A percentile compares a stretch with the other conserved stretches of the same genome.
phyloP scores from a whole-genome alignment of 2,888 invertebrate genomes.

The Coelogynopora nodosa region DNA sequence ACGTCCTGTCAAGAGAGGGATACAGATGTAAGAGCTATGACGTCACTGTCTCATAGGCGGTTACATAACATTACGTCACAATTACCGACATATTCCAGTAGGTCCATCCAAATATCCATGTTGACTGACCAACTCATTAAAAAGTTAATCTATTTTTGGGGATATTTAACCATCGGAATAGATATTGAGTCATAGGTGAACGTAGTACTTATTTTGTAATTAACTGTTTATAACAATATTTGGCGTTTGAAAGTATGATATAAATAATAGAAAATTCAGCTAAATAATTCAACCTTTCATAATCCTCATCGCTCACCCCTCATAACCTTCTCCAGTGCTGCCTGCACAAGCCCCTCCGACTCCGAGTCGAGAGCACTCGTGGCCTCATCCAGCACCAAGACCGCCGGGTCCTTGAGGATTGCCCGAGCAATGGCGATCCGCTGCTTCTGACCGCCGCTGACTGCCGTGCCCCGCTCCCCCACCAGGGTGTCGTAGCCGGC shows the following conservation, averaged over 20 bases:
- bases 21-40: no score
- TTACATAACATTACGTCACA: no score
- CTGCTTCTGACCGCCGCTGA: conserved; percentile 91
- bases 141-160: no score
- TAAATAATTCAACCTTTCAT: background rate
- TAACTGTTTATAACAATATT: no score
- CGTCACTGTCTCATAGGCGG: no score
- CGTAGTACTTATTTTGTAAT: no score
- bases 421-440: conserved; percentile 90
- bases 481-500: conserved; percentile 74
- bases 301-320: conserved; percentile 1
- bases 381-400: conserved; percentile 77
- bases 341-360: conserved; percentile 83
- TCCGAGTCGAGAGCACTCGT: conserved; percentile 89
- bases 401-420: conserved; percentile 80
- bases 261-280: background rate
- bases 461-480: conserved; percentile 73
- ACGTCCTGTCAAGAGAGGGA: conserved; percentile 26
- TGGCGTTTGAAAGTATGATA: no score
- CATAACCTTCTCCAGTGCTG: conserved; percentile 76
- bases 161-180: background rate
- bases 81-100: no score
- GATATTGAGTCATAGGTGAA: no score
- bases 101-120: no score
- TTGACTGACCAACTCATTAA: no score